Base-by-base conservation (phyloP, 2,888 invertebrate genomes). In the Ornithoptera alexandrae region DNA sequence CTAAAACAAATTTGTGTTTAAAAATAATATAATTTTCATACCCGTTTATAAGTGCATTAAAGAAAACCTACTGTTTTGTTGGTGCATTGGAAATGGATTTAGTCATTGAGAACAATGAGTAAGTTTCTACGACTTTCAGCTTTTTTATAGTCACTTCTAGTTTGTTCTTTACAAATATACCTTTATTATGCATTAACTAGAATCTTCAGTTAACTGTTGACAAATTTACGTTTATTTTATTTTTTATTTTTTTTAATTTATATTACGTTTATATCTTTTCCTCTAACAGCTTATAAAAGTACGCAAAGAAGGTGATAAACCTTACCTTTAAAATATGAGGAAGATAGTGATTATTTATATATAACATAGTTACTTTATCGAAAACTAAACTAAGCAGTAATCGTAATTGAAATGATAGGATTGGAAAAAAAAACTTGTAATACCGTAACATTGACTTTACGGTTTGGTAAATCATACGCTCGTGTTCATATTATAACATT, bases 81-180 rank as follows among this genome's bases (percentile, higher is more conserved):
- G 36, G 61, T 42, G 65, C 24, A 22, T 36, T 53, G 63, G 36
- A 70, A 64, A 70, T 70, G 70, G 70, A 70, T 24, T 18, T 67
- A 56, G 63, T 61, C 61, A 60, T 64, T 30, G 67, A 70, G 64
- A 63, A 67, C 64, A 61, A 64, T 60, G 67, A 57, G 67, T 67
- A 67, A 67, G 70, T 62, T 65, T 61, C 24, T 42, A 60, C 53
- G 10, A n/a, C 36, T 68, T 58, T 59, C 42, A 60, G n/a, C 12
- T n/a, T 58, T 22, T 58, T 58, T 53, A 18, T 18, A 53, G 53
- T 53, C 18, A 53, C 53, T 53, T 53, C 6, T 53, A 12, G n/a
- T 1, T 53, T 8, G 15, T 12, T 46, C 15, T 46, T 46, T 46
- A 46, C 15, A 15, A 46, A 46, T 46, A 10, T 39, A 17, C 50